Evolutionary conservation across 2,797 vertebrate genomes (phyloP).

Genomic region (Novumbra hubbsi): DNA sequence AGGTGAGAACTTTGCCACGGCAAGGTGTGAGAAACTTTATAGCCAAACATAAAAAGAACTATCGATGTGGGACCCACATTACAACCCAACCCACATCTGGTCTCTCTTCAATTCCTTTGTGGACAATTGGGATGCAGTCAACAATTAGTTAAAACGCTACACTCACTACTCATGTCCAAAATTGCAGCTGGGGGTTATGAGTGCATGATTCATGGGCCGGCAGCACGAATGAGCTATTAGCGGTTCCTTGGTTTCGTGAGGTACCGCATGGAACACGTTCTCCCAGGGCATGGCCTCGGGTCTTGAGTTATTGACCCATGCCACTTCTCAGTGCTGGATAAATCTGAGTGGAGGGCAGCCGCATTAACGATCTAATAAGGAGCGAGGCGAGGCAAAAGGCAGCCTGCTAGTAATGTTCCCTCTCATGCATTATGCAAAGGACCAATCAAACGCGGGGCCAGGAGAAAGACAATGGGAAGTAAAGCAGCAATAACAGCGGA

Average conservation of each 20-base stretch:
- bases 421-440: slow-evolving; percentile 57
- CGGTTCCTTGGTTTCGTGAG: slow-evolving; percentile 34
- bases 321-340: slow-evolving; percentile 37
- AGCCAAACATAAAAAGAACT: no score
- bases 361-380: slow-evolving; percentile 31
- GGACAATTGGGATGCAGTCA: neutral
- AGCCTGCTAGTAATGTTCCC: slow-evolving; percentile 41
- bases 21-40: no score
- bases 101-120: neutral
- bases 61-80: neutral
- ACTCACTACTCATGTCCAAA: slow-evolving; percentile 20
- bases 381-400: slow-evolving; percentile 14
- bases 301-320: slow-evolving; percentile 30
- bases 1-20: no score
- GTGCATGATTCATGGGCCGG: slow-evolving; percentile 41
- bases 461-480: slow-evolving; percentile 43
- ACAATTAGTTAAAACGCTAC: neutral
- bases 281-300: slow-evolving; percentile 43
- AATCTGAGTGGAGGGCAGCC: slow-evolving; percentile 35
- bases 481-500: neutral
- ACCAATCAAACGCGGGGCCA: slow-evolving; percentile 42
- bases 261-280: slow-evolving; percentile 38
- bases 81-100: neutral
- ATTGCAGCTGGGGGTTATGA: slow-evolving; percentile 15
- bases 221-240: slow-evolving; percentile 44